Evolutionary conservation across 2,888 invertebrate species (phyloP), one percentile per base, ranked within the genome.

Genomic region (Eurois occulta): DNA sequence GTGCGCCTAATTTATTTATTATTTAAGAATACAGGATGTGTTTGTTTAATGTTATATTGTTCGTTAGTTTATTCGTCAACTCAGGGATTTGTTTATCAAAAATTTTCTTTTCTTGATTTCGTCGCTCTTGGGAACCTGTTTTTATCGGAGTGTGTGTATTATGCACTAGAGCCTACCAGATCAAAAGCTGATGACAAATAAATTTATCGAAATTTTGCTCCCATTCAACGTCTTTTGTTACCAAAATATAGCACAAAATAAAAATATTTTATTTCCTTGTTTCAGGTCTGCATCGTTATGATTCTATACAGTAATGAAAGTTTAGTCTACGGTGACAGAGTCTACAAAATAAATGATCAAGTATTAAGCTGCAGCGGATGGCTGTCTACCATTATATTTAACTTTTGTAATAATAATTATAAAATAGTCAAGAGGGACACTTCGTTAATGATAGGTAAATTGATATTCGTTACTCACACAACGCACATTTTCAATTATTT

Each of bases 341-440:
- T 90, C n/a, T 94, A 89, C 86, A 92, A 87, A 77, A 93, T 96
- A 76, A 92, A 92, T n/a, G 95, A 96, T 83, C 86, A 88, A 80
- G 91, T 96, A 55, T 89, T 90, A 52, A 92, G 90, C 58, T 96
- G 96, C 80, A 96, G 96, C 87, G 91, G 93, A 48, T 93, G 92
- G 92, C 89, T 96, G 43, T 93, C 96, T 0, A 91, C 89, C 32
- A 84, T 94, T n/a, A 94, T 96, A 78, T 92, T 90, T 81, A 93
- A 92, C 52, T 91, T 96, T 78, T 96, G 96, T 81, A 92, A 94
- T 79, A 95, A 95, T 75, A 92, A 91, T 0, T 94, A 93, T 80
- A 95, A 93, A 86, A 94, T 96, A 78, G 94, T 95, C 21, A 96
- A 96, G 78, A 92, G 96, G 80, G 96, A 96, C 80, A 95, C 94